Percentiles rank a stretch among this genome's conserved stretches.
Evolutionary conservation across 2,797 vertebrate genomes (phyloP).

Genomic region (Darevskia mixta): DNA sequence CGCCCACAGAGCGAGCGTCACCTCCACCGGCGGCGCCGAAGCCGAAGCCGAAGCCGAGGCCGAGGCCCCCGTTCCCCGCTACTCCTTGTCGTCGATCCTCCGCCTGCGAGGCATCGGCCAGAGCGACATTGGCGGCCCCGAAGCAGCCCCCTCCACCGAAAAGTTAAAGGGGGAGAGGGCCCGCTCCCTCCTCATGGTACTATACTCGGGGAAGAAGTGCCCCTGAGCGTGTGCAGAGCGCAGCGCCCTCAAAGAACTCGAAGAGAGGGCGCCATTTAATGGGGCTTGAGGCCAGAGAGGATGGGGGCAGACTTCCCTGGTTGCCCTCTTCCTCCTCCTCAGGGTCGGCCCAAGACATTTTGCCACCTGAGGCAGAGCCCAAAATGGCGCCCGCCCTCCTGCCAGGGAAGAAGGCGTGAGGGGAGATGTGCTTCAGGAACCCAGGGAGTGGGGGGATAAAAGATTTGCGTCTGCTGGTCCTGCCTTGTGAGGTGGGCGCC

Average conservation of each 20-base stretch:
- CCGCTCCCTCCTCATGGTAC: not conserved
- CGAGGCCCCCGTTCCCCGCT: not conserved
- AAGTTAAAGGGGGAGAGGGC: not conserved
- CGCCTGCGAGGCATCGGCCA: not conserved
- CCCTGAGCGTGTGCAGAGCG: not conserved
- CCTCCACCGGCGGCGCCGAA: no score
- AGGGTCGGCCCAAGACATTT: not conserved
- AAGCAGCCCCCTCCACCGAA: fast-evolving
- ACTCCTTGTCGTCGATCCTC: not conserved
- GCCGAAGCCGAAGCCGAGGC: not conserved
- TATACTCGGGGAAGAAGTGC: not conserved
- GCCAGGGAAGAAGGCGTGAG: no score
- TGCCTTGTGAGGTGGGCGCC: no score
- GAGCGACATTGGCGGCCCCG: no score
- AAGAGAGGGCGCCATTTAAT: not conserved
- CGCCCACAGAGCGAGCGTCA: not conserved
- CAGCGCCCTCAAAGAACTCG: not conserved
- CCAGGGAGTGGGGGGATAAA: no score
- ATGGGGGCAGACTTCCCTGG: no score
- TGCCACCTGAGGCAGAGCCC: not conserved
- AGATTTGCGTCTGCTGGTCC: no score
- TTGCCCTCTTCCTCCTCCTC: not conserved
- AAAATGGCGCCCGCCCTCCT: not conserved
- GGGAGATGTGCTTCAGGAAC: no score
- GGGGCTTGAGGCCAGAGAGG: not conserved